Conservation (phyloP, 1,140 invertebrate species). For the Geopemphigus sp. region DNA sequence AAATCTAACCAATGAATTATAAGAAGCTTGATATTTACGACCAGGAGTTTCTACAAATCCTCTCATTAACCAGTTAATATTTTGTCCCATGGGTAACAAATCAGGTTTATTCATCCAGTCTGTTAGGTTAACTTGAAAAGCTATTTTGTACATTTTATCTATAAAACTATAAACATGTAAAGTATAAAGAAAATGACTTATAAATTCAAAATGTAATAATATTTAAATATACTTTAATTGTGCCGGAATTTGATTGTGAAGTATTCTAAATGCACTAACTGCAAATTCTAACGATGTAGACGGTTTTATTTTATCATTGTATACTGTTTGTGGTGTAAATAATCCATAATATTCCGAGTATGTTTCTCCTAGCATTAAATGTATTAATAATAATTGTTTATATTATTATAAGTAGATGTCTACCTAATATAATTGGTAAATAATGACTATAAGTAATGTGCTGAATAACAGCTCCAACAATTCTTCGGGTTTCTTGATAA, state of each 20-base stretch:
- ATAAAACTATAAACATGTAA: constrained; percentile 18
- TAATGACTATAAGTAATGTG: constrained; percentile 87
- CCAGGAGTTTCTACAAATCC: constrained; percentile 22
- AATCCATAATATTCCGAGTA: constrained; percentile 27
- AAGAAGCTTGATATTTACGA: constrained; percentile 35
- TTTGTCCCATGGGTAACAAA: constrained; percentile 19
- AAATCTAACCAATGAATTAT: constrained; percentile 30
- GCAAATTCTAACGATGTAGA: constrained; percentile 36
- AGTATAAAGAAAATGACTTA: too few relatives aligned
- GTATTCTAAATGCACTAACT: constrained; percentile 32
- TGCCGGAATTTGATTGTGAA: constrained; percentile 20
- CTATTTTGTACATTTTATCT: constrained; percentile 19
- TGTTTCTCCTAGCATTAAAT: constrained; percentile 7
- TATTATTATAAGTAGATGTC: background rate
- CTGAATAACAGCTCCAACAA: constrained; percentile 83
- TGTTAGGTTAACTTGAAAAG: constrained; percentile 32
- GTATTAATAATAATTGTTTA: background rate
- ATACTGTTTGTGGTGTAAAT: constrained; percentile 3
- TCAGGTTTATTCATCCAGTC: constrained; percentile 42
- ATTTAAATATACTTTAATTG: constrained; percentile 1
- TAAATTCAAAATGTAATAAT: too few relatives aligned
- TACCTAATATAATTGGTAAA: constrained; percentile 75
- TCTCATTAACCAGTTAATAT: constrained; percentile 31
- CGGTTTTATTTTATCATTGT: constrained; percentile 19
- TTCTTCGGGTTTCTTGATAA: constrained; percentile 77